These are phyloP conservation scores for Oxyura jamaicensis DNA, from an alignment of 2,113 vertebrate species.

Conservation along the genomic window DNA sequence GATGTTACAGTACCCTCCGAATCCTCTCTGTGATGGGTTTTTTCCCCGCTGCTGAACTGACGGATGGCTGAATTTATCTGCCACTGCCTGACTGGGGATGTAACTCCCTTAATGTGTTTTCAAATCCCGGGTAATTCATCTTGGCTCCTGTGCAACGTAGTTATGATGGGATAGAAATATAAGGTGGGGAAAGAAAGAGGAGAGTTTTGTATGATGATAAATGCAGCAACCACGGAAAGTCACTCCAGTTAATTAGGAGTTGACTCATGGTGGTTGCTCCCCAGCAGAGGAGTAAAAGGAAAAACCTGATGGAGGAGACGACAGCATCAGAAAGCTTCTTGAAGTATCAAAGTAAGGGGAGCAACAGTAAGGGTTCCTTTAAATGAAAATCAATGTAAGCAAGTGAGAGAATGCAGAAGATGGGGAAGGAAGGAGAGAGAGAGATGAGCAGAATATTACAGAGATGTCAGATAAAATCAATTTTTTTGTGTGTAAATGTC, in stretches of 20 bases:
- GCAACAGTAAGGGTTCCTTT: slow-evolving; percentile 39
- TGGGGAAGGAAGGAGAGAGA: background rate
- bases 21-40: background rate
- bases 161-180: slow-evolving; percentile 27
- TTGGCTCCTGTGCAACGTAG: slow-evolving; percentile 13
- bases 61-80: slow-evolving; percentile 74
- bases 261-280: background rate
- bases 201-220: slow-evolving; percentile 32
- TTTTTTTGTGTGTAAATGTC: slow-evolving; percentile 69
- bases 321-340: background rate
- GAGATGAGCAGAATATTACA: slow-evolving; percentile 67
- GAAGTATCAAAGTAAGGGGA: slow-evolving; percentile 13
- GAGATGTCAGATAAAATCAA: slow-evolving; percentile 59
- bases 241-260: slow-evolving; percentile 39
- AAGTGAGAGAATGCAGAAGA: slow-evolving; percentile 39
- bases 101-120: slow-evolving; percentile 79
- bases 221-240: slow-evolving; percentile 24
- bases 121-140: slow-evolving; percentile 73
- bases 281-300: background rate
- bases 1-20: slow-evolving; percentile 25
- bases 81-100: slow-evolving; percentile 67
- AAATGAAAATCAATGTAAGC: slow-evolving; percentile 55
- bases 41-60: slow-evolving; percentile 44
- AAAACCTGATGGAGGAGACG: background rate
- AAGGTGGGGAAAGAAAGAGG: slow-evolving; percentile 8